Base-by-base conservation (phyloP, 2,113 vertebrate species). In the Tupaia chinensis region DNA sequence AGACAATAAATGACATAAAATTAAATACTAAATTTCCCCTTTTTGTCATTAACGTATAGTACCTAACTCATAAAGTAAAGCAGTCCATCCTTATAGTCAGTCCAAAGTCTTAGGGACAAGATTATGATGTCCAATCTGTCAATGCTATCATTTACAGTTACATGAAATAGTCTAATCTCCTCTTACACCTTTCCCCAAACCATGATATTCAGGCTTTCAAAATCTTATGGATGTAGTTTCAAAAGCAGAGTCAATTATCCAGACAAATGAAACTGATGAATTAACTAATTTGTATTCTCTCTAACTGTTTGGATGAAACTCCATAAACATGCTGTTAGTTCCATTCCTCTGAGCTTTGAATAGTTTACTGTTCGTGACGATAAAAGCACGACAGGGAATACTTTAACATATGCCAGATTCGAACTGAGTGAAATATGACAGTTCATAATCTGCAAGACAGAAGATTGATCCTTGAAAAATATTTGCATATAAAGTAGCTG, bases 361-460 rank as follows among this genome's bases (percentile, higher is more conserved):
- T 89, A 97, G 96, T 98, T 98, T 96, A 95, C 92, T 97, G 95
- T 98, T 98, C 97, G 95, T 96, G 96, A 84, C 27, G 97, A 97
- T 97, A 97, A 98, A 98, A 96, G 85, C 94, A 86, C 96, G 32
- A 66, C 74, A 91, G 98, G 98, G 98, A 99, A 98, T 98, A 97
- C 92, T 98, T 98, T 78, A 98, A 92, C 98, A 98, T 98, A 98
- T 98, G 98, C 96, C 94, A 96, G 84, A 97, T 96, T 89, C 89
- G 90, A 97, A 96, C 69, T 60, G 97, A 97, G 93, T 97, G 95
- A 98, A 98, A 95, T 96, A 98, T 90, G 91, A 94, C 60, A 97
- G 94, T 95, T 96, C 97, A 96, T 96, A 97, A 97, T 97, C 93
- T 97, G 89, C 74, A 93, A 96, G 95, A 97, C 93, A 96, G 72